Evolutionary conservation across 2,888 invertebrate genomes (phyloP), one percentile per base, ranked within the genome.

Genomic region (Caenorhabditis sp.): DNA sequence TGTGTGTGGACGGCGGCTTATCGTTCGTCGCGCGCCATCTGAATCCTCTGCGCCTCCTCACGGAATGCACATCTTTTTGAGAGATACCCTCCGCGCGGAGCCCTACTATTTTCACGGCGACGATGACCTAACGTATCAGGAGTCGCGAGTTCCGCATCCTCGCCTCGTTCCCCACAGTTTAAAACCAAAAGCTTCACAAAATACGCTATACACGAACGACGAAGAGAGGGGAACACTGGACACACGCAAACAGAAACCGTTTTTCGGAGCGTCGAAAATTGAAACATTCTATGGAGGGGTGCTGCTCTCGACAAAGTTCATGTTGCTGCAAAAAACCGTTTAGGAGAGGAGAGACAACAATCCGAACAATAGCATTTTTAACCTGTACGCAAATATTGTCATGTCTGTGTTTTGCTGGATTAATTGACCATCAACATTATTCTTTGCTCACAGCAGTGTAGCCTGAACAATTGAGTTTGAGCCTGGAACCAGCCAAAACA

Each of bases 101-200:
- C 70, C 70, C 47, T 64, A 70, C 79, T 79, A 79, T 79, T 79
- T 79, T 35, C 61, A 54, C 22, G 54, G 44, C 41, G 63, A 63
- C 69, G 77, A 63, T 77, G 77, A 77, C 69, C 69, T 63, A 69
- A 77, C 77, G 77, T 77, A 77, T 76, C 76, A 70, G 76, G 47
- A 35, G 19, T 5, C 38, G n/a, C 12, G 70, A 79, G 79, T 79
- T 79, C 79, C 79, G 79, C 79, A 79, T 64, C 79, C 31, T 44
- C 19, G 63, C 24, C 31, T 38, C 64, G 64, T 54, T n/a, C 28
- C 22, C 38, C 24, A 35, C 51, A 79, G 70, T 70, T 79, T 79
- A 79, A 79, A 79, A 79, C 79, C 70, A 47, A 70, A 79, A 79
- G 70, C 79, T 79, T 44, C 79, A 79, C 79, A 79, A 79, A 79